These are phyloP conservation scores for Camelus bactrianus DNA, from an alignment of 2,113 vertebrate genomes.

Conservation along the genomic window DNA sequence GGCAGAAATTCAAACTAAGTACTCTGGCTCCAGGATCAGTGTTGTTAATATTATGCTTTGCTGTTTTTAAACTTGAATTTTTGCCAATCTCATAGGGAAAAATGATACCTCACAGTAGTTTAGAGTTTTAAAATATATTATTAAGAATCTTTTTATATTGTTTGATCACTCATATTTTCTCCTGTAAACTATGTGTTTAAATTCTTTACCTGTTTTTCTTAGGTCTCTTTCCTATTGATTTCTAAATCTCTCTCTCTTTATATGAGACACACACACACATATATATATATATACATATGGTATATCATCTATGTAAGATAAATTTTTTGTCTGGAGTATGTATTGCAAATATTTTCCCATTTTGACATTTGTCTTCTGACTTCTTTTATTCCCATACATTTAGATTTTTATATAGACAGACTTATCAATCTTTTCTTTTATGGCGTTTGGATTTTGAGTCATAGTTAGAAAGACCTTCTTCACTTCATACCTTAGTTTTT, in stretches of 20 bases:
- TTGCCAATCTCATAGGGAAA: conserved; percentile 19
- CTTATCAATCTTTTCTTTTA: conserved; percentile 55
- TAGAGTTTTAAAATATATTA: not conserved
- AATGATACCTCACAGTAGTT: conserved; percentile 36
- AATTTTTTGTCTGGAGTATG: not conserved
- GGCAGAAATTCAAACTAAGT: conserved; percentile 28
- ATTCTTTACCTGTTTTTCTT: conserved; percentile 50
- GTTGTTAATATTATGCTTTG: conserved; percentile 32
- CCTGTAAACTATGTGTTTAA: conserved; percentile 45
- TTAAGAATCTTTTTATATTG: conserved; percentile 37
- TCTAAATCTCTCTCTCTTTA: not conserved
- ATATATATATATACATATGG: not conserved
- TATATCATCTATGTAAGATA: not conserved
- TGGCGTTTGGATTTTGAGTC: conserved; percentile 67
- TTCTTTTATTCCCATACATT: conserved; percentile 39
- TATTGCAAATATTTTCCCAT: conserved; percentile 27
- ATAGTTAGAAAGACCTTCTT: conserved; percentile 29
- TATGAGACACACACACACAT: not conserved
- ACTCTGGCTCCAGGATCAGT: conserved; percentile 11
- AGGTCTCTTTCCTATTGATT: conserved; percentile 49
- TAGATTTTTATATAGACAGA: conserved; percentile 44
- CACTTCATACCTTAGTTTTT: conserved; percentile 55
- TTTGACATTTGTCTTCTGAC: conserved; percentile 45
- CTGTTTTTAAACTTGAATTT: conserved; percentile 50
- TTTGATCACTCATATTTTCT: conserved; percentile 40